These are phyloP conservation scores for Elachura formosa DNA, from an alignment of 2,113 vertebrate genomes.

Conservation along the genomic window DNA sequence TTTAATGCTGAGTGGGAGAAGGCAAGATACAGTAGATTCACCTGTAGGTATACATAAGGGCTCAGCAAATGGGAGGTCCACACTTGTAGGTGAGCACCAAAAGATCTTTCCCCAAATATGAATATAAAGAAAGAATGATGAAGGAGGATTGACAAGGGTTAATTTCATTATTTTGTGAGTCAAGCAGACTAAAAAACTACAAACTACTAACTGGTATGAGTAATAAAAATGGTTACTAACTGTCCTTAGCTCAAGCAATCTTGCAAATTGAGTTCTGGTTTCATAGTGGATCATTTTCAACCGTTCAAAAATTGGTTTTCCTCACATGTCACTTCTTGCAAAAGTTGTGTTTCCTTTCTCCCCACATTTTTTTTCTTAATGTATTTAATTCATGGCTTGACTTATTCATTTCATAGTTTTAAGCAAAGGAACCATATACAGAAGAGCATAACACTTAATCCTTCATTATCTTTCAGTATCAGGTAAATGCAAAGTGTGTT, in stretches of 20 bases:
- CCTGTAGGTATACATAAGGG: not conserved
- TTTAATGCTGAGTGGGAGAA: not conserved
- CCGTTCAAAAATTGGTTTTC: not conserved
- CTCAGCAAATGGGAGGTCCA: not conserved
- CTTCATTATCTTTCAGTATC: not conserved
- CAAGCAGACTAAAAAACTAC: not conserved
- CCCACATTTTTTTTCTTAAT: fast-evolving
- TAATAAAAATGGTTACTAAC: not conserved
- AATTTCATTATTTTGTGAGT: not conserved
- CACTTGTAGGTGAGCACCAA: not conserved
- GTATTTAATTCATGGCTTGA: not conserved
- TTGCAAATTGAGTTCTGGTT: not conserved
- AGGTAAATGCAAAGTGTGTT: not conserved
- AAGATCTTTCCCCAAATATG: not conserved
- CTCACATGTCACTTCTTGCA: not conserved
- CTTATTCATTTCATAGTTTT: not conserved
- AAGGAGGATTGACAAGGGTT: not conserved
- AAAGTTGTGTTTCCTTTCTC: not conserved
- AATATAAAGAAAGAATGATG: not conserved
- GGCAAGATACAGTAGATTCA: not conserved
- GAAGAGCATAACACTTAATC: not conserved
- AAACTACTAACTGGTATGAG: not conserved
- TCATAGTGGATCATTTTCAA: not conserved
- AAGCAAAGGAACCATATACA: not conserved
- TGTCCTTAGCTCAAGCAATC: not conserved